Percentiles rank a stretch among this genome's conserved stretches.
phyloP scores from a whole-genome alignment of 2,113 vertebrate genomes.

The Trochalopteron elliotii region DNA sequence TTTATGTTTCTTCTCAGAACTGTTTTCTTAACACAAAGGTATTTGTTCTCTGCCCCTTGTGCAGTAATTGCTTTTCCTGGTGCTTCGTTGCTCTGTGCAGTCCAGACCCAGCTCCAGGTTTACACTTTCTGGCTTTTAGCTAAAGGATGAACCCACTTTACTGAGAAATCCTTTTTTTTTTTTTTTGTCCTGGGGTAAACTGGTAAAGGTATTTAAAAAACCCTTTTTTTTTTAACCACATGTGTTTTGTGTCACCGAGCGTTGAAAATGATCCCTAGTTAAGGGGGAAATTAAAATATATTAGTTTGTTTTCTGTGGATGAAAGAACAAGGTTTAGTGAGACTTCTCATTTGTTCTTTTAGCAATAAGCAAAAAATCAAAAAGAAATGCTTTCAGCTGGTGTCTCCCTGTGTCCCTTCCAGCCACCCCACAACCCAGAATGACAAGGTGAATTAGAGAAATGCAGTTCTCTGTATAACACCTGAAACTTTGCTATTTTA shows the following conservation, averaged over 20 bases:
- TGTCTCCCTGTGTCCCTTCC: not conserved
- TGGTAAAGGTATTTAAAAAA: not conserved
- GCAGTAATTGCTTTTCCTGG: not conserved
- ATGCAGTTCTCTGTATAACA: not conserved
- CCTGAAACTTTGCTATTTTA: not conserved
- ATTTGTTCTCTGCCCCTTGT: conserved; percentile 9
- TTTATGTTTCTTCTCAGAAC: not conserved
- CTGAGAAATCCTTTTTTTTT: not conserved
- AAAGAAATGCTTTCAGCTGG: not conserved
- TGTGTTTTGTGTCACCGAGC: fast-evolving
- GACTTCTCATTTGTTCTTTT: not conserved
- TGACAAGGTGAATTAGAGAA: not conserved
- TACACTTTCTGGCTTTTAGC: not conserved
- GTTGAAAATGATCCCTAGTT: not conserved
- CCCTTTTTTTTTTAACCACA: not conserved
- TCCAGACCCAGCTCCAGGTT: not conserved
- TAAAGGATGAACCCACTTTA: not conserved
- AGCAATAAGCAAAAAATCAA: not conserved
- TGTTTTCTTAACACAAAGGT: not conserved
- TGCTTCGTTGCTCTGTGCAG: not conserved
- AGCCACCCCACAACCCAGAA: not conserved
- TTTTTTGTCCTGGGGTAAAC: not conserved
- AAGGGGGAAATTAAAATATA: not conserved
- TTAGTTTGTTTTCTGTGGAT: not conserved
- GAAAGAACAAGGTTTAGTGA: not conserved